Percentiles rank a stretch among this genome's conserved stretches.
Evolutionary conservation across 2,888 invertebrate genomes (phyloP).

Genomic region (Lasioglossum malachurum): DNA sequence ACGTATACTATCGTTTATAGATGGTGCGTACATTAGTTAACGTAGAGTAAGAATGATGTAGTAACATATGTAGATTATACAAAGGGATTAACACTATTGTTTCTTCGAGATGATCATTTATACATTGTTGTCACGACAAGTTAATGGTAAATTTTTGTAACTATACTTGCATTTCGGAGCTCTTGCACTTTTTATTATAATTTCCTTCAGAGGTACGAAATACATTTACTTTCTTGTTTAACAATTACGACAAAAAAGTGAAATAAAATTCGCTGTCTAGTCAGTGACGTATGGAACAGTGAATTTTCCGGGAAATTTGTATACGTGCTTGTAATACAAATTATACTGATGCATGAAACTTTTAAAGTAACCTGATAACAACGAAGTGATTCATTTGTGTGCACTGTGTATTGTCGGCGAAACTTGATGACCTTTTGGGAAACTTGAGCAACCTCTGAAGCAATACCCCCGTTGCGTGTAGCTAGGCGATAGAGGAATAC

Average conservation of each 20-base stretch:
- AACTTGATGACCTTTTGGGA: constrained; percentile 2
- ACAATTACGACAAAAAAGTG: not conserved
- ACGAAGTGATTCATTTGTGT: not conserved
- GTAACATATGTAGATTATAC: not conserved
- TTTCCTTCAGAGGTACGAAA: not conserved
- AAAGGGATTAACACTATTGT: not conserved
- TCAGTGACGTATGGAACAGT: not conserved
- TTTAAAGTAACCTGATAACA: not conserved
- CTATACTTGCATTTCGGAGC: not conserved
- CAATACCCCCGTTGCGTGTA: not conserved
- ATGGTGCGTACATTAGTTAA: not conserved
- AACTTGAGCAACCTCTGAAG: constrained; percentile 8
- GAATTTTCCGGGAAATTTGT: not conserved
- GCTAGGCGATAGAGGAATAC: not conserved
- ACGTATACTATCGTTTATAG: not conserved
- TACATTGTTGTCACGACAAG: not conserved
- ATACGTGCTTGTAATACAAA: not conserved
- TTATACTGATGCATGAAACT: not conserved
- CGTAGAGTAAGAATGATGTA: not conserved
- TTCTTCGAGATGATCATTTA: not conserved
- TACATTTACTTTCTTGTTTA: not conserved
- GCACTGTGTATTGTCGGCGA: constrained; percentile 1
- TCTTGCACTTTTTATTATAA: not conserved
- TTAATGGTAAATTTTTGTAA: not conserved
- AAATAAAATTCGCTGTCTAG: not conserved